Conservation (phyloP, 2,797 vertebrate genomes). For the Melanotaenia trifasciata region DNA sequence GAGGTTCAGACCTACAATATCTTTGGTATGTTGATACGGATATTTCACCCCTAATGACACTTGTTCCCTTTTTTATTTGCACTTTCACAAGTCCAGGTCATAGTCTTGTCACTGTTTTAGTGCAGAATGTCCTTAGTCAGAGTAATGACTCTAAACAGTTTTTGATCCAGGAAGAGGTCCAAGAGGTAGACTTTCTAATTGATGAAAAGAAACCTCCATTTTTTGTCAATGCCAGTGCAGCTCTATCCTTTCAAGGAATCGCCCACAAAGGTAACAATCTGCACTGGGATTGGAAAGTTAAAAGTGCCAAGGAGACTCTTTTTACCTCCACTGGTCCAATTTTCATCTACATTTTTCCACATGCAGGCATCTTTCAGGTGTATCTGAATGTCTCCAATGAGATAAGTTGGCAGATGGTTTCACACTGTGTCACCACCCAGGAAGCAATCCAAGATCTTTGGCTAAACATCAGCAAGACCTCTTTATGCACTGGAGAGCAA, state of each 20-base stretch:
- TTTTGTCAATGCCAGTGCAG: constrained; percentile 56
- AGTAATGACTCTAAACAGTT: constrained; percentile 67
- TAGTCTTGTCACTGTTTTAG: constrained; percentile 68
- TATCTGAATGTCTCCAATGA: constrained; percentile 82
- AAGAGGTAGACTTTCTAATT: constrained; percentile 73
- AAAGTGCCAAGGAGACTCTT: neutral
- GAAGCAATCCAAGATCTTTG: constrained; percentile 74
- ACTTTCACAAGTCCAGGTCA: constrained; percentile 67
- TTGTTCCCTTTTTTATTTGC: constrained; percentile 71
- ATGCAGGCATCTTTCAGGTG: constrained; percentile 70
- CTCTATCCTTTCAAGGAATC: constrained; percentile 62
- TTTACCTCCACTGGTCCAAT: constrained; percentile 49
- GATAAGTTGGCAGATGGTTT: constrained; percentile 77
- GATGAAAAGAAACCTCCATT: constrained; percentile 60
- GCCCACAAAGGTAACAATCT: constrained; percentile 67
- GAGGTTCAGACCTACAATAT: constrained; percentile 80
- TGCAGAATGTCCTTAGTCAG: constrained; percentile 76
- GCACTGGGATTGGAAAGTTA: constrained; percentile 79
- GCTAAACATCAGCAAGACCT: constrained; percentile 62
- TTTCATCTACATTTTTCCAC: constrained; percentile 64
- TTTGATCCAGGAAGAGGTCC: constrained; percentile 77
- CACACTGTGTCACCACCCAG: constrained; percentile 68
- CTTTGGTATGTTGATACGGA: constrained; percentile 73
- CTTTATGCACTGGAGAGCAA: constrained; percentile 66
- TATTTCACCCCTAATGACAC: constrained; percentile 49